Evolutionary conservation across 2,113 vertebrate genomes (phyloP).

Genomic region (Oxyura jamaicensis): DNA sequence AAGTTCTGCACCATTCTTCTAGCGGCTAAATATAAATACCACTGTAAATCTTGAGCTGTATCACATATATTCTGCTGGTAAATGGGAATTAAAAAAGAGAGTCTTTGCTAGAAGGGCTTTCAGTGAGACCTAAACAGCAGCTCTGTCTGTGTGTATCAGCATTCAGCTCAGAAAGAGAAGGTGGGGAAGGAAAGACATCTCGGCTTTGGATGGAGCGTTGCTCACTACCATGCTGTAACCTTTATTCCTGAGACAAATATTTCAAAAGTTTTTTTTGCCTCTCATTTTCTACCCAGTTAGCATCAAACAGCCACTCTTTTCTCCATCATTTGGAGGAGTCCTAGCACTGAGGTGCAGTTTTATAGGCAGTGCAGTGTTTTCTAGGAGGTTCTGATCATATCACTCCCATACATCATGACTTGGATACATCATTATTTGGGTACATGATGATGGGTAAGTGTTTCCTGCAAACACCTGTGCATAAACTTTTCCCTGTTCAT

Average conservation of each 20-base stretch:
- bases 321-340: not conserved
- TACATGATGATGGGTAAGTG: not conserved
- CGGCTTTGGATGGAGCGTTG: not conserved
- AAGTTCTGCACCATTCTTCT: not conserved
- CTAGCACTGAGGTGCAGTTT: not conserved
- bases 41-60: not conserved
- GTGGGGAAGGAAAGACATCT: not conserved
- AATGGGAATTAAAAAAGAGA: not conserved
- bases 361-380: not conserved
- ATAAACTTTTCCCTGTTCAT: not conserved
- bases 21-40: not conserved
- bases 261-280: not conserved
- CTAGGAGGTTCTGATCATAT: not conserved
- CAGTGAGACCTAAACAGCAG: not conserved
- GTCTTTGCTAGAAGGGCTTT: not conserved
- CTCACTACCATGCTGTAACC: not conserved
- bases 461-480: not conserved
- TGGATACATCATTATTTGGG: fast-evolving
- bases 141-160: not conserved
- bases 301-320: not conserved
- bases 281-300: not conserved
- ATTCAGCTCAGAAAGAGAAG: not conserved
- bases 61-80: not conserved
- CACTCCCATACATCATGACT: not conserved
- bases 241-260: not conserved